Conservation (phyloP, 2,113 vertebrate genomes). For the Holacanthus passer region DNA sequence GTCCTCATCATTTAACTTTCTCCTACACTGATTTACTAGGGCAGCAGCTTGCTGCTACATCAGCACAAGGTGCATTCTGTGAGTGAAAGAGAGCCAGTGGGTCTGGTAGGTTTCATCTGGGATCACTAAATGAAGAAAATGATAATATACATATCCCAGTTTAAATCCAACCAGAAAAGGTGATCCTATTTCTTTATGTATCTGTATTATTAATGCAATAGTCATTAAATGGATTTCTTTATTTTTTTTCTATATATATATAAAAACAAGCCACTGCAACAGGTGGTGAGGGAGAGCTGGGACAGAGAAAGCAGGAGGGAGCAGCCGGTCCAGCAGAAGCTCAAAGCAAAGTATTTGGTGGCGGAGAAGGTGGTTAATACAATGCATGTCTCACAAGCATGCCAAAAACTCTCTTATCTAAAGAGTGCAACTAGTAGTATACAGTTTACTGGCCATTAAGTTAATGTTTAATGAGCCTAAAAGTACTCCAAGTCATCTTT, state of each 20-base stretch:
- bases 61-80: background rate
- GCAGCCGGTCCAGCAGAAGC: constrained; percentile 27
- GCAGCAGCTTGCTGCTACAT: background rate
- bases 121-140: background rate
- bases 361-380: constrained; percentile 3
- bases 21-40: background rate
- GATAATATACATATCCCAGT: background rate
- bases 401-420: background rate
- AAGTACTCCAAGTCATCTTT: background rate
- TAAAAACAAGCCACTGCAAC: background rate
- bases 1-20: background rate
- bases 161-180: too few species aligned
- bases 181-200: background rate
- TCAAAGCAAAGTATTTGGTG: constrained; percentile 7
- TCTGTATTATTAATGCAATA: background rate
- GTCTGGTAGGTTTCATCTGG: background rate
- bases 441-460: background rate
- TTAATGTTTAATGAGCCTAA: background rate
- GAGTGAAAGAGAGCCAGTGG: background rate
- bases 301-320: constrained; percentile 1
- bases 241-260: too few species aligned
- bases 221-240: background rate
- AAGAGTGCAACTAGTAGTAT: background rate
- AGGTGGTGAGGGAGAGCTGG: constrained; percentile 11
- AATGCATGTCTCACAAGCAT: background rate